A percentile compares a stretch with the other conserved stretches of the same genome.
Conservation (phyloP, 2,888 invertebrate species). For the Polietes domitor region DNA sequence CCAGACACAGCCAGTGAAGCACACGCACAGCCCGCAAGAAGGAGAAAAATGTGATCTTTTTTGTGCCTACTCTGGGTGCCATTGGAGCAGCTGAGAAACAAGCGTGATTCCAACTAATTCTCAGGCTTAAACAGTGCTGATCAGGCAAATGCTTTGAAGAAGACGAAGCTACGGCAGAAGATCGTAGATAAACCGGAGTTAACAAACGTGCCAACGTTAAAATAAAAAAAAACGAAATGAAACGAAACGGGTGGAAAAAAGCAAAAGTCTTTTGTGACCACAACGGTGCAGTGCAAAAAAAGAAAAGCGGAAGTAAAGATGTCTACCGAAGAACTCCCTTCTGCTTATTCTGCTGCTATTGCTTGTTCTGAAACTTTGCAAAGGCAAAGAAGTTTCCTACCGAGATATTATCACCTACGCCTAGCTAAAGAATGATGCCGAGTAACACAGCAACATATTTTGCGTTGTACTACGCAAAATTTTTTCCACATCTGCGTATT, state of each 20-base stretch:
- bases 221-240: conserved; percentile 24
- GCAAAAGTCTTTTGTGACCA: conserved; percentile 60
- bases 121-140: conserved; percentile 64
- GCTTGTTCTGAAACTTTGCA: not conserved
- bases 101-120: conserved; percentile 64
- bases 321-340: conserved; percentile 48
- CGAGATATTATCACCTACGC: conserved; percentile 58
- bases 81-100: conserved; percentile 46
- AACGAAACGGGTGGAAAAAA: conserved; percentile 31
- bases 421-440: not conserved
- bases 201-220: conserved; percentile 67
- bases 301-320: conserved; percentile 63
- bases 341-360: conserved; percentile 23
- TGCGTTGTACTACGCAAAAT: too few species aligned
- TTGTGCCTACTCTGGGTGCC: conserved; percentile 34
- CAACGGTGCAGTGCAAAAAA: conserved; percentile 8
- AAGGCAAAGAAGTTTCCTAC: not conserved
- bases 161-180: conserved; percentile 55
- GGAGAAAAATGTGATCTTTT: conserved; percentile 22
- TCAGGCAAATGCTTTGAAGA: conserved; percentile 50
- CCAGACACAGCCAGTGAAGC: conserved; percentile 49
- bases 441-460: not conserved
- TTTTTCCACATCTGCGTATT: too few species aligned
- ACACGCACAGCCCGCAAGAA: conserved; percentile 51
- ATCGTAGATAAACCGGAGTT: conserved; percentile 62